phyloP scores from a whole-genome alignment of 2,888 invertebrate genomes.

The Laspeyria flexula region DNA sequence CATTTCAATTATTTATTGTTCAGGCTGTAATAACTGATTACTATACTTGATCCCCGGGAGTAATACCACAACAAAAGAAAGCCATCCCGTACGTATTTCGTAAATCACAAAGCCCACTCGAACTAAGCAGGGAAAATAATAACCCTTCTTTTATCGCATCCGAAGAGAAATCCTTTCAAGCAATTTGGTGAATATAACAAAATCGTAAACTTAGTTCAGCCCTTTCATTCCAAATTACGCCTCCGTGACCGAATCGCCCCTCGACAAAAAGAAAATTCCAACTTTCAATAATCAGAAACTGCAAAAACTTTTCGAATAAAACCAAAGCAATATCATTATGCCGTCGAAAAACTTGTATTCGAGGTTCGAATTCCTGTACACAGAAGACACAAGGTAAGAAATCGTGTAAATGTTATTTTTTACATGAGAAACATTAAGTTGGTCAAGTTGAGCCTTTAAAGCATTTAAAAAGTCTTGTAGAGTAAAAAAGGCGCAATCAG shows the following conservation, averaged over 20 bases:
- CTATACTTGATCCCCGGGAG: constrained; percentile 31
- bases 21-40: constrained; percentile 31
- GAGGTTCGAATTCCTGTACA: constrained; percentile 4
- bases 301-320: constrained; percentile 59
- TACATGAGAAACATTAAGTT: constrained; percentile 37
- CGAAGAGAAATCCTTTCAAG: constrained; percentile 39
- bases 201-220: constrained; percentile 49
- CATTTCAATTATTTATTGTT: constrained; percentile 22
- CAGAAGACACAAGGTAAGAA: constrained; percentile 6
- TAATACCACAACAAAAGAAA: constrained; percentile 38
- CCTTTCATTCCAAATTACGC: constrained; percentile 49
- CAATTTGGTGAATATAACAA: constrained; percentile 54
- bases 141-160: constrained; percentile 28
- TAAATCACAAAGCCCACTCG: constrained; percentile 40
- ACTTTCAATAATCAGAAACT: constrained; percentile 61
- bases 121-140: constrained; percentile 40
- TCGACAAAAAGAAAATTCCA: constrained; percentile 51
- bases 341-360: constrained; percentile 31
- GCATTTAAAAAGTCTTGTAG: constrained; percentile 64
- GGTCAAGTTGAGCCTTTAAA: constrained; percentile 42
- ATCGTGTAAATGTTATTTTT: constrained; percentile 18
- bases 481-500: constrained; percentile 60
- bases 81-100: constrained; percentile 19
- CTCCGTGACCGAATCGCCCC: constrained; percentile 47
- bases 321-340: constrained; percentile 33